Percentiles rank a stretch among this genome's conserved stretches.
These are phyloP conservation scores for Hyles euphorbiae DNA, from an alignment of 1,140 invertebrate species.

Conservation along the genomic window DNA sequence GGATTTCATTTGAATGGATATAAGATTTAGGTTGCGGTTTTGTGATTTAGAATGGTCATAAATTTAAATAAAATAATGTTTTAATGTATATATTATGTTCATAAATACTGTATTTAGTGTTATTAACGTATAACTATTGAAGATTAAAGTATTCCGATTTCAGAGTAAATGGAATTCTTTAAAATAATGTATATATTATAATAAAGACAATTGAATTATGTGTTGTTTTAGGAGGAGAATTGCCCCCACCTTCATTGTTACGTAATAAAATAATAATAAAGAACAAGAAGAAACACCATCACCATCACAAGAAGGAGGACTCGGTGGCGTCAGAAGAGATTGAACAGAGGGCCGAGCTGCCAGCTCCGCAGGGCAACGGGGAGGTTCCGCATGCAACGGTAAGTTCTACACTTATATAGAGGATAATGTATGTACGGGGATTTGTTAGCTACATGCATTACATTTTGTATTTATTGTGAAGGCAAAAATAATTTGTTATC, in stretches of 20 bases:
- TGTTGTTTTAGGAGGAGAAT: constrained; percentile 77
- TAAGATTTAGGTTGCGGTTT: too few relatives aligned
- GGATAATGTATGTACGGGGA: too few relatives aligned
- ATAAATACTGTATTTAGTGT: too few relatives aligned
- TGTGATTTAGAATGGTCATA: not conserved
- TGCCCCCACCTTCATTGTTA: constrained; percentile 91
- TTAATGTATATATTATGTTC: too few relatives aligned
- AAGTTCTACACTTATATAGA: not conserved
- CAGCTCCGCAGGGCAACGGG: constrained; percentile 41
- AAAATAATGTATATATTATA: too few relatives aligned
- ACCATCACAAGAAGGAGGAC: constrained; percentile 79
- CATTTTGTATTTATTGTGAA: too few relatives aligned
- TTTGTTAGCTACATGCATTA: too few relatives aligned
- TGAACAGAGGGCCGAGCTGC: constrained; percentile 32
- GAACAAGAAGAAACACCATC: constrained; percentile 98
- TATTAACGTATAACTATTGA: too few relatives aligned
- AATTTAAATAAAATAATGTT: not conserved
- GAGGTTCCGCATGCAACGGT: constrained; percentile 45
- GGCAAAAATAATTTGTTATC: too few relatives aligned
- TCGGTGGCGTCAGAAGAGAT: constrained; percentile 40
- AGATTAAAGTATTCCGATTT: too few relatives aligned
- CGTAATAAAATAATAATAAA: constrained; percentile 97
- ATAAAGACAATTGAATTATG: not conserved
- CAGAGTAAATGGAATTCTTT: too few relatives aligned
- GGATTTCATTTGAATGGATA: too few relatives aligned